A percentile compares a stretch with the other conserved stretches of the same genome.
Evolutionary conservation across 1,140 invertebrate species (phyloP).

Genomic region (Drosophila nannoptera): DNA sequence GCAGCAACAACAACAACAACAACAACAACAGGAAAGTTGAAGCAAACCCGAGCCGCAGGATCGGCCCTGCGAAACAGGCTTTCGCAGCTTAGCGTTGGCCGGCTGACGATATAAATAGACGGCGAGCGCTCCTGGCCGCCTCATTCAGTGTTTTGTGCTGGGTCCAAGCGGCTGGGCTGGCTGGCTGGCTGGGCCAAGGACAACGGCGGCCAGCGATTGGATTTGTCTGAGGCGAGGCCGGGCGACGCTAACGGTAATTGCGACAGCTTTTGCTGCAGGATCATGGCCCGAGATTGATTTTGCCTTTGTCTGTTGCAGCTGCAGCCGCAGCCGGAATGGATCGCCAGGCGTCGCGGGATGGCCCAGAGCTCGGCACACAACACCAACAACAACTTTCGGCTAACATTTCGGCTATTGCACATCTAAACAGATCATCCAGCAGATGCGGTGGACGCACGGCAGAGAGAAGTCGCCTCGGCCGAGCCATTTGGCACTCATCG

Average conservation of each 20-base stretch:
- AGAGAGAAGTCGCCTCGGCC: conserved; percentile 40
- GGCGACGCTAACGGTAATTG: conserved; percentile 21
- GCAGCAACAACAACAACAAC: background rate
- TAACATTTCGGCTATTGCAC: conserved; percentile 26
- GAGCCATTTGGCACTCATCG: conserved; percentile 62
- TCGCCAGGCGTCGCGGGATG: conserved; percentile 2
- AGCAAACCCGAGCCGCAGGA: conserved; percentile 63
- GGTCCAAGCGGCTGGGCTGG: conserved; percentile 72
- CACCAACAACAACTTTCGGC: conserved; percentile 37
- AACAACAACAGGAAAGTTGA: too few species aligned
- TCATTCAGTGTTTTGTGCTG: conserved; percentile 79
- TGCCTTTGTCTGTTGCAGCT: background rate
- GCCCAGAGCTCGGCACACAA: conserved; percentile 16
- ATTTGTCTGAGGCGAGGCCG: conserved; percentile 32
- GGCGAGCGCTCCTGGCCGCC: conserved; percentile 22
- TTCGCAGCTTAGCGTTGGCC: conserved; percentile 13
- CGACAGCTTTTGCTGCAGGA: too few species aligned
- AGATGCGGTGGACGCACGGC: conserved; percentile 23
- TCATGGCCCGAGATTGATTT: too few species aligned
- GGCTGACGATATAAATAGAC: conserved; percentile 71
- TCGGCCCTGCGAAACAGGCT: conserved; percentile 59
- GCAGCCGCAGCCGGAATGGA: conserved; percentile 4
- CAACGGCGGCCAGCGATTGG: conserved; percentile 21
- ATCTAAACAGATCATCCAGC: conserved; percentile 44
- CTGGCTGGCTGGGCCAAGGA: conserved; percentile 51